Base-by-base conservation (phyloP, 2,797 vertebrate species). In the Acridotheres tristis region DNA sequence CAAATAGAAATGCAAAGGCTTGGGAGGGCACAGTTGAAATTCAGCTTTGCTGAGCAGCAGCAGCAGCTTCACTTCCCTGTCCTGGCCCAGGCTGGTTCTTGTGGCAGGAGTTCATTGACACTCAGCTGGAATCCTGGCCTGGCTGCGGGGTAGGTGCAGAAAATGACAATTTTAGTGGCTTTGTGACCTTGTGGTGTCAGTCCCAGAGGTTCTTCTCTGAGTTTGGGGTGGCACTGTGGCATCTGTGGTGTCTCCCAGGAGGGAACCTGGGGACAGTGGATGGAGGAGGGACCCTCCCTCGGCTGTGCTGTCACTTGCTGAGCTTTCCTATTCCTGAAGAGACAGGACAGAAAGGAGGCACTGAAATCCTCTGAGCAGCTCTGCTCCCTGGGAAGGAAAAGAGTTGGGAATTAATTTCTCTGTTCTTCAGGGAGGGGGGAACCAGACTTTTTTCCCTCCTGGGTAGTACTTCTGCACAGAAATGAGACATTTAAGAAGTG, bases 141-240 rank as follows among this genome's bases (percentile, higher is more conserved):
- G 50, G 29, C 0, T 0, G 2, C 10, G 30, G 27, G 53, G 17
- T 6, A 13, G 42, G 7, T 51, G 54, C 62, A 88, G 51, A 36
- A 73, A 40, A 29, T 0, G 16, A 4, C 25, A 7, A 0, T 45
- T 85, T 10, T 2, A 1, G 40, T 40, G 67, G 19, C 67, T 72
- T 43, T 47, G 42, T 11, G 59, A 10, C n/a, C 4, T 51, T 4
- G 0, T 11, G 9, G 18, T 5, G 5, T 30, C 42, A 6, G 0
- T 18, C 16, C 25, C 21, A 1, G 17, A 17, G 48, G 10, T 1
- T 17, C 5, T 51, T 18, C 20, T 63, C 16, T 3, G 58, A 15
- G 27, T 18, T 40, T 11, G 27, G 36, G 29, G 0, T 0, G 1
- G 26, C 15, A 0, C 25, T 2, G 23, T 4, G 50, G 55, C 32